phyloP scores from a whole-genome alignment of 1,140 invertebrate genomes.

The Penaeus indicus region DNA sequence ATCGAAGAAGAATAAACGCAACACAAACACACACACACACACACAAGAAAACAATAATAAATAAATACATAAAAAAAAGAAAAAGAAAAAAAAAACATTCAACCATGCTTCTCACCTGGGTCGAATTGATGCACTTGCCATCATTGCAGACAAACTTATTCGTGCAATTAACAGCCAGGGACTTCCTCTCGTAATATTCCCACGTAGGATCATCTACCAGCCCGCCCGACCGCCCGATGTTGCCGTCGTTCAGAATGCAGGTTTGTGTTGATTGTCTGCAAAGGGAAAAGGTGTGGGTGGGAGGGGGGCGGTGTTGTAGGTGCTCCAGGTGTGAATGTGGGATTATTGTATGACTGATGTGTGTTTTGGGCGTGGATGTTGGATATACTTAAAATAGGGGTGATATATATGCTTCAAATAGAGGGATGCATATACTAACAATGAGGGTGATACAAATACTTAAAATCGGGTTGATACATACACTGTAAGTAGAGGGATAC shows the following conservation, averaged over 20 bases:
- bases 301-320: not conserved
- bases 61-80: not conserved
- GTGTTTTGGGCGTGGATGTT: too few relatives aligned
- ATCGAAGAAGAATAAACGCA: too few relatives aligned
- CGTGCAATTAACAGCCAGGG: conserved; percentile 72
- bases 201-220: conserved; percentile 71
- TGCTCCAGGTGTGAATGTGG: too few relatives aligned
- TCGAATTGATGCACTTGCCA: conserved; percentile 75
- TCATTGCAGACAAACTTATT: conserved; percentile 74
- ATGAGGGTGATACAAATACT: too few relatives aligned
- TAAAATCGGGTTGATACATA: too few relatives aligned
- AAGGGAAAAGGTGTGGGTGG: not conserved
- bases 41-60: not conserved
- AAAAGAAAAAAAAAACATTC: not conserved
- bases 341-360: too few relatives aligned
- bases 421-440: too few relatives aligned
- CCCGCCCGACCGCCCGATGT: conserved; percentile 75
- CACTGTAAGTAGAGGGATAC: too few relatives aligned
- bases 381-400: too few relatives aligned
- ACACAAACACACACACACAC: too few relatives aligned
- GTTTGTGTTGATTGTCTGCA: conserved; percentile 69
- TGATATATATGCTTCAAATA: too few relatives aligned
- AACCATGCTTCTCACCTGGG: conserved; percentile 68
- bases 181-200: conserved; percentile 76
- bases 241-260: conserved; percentile 76